Conservation (phyloP, 37 sponge, comb jelly and placozoan species). For the Hormiphora californensis region DNA sequence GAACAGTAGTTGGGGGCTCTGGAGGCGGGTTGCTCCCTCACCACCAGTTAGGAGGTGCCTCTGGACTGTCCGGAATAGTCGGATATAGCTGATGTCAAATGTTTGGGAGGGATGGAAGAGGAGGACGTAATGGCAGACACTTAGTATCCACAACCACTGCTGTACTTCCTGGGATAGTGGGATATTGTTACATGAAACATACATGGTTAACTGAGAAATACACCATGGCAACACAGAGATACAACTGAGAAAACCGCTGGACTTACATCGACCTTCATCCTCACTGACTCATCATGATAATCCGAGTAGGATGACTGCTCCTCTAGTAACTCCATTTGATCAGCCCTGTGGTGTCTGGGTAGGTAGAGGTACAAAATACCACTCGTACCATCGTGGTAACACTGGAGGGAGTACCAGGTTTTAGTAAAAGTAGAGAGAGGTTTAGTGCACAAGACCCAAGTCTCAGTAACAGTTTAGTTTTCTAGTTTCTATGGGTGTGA, state of each 20-base stretch:
- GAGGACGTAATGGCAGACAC: conserved; percentile 28
- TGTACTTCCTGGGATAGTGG: neutral
- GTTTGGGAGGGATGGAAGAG: conserved; percentile 29
- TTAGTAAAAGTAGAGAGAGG: too few species aligned
- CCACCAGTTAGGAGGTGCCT: neutral
- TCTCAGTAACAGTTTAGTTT: too few species aligned
- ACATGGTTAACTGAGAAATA: neutral
- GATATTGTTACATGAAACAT: too few species aligned
- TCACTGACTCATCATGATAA: neutral
- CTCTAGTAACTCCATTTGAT: neutral
- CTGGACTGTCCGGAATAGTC: conserved; percentile 24
- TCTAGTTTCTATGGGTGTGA: too few species aligned
- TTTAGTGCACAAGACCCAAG: too few species aligned
- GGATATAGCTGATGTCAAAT: conserved; percentile 24
- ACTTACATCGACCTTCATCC: neutral
- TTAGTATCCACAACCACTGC: conserved; percentile 24
- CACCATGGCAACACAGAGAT: neutral
- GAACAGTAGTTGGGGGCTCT: neutral
- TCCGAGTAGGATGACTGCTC: neutral
- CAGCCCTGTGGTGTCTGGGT: neutral
- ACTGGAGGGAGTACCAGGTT: neutral
- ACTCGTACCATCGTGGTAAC: neutral
- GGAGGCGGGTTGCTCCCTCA: too few species aligned
- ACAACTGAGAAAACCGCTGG: neutral
- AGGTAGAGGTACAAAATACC: neutral